Evolutionary conservation across 2,113 vertebrate species (phyloP), one percentile per base, ranked within the genome.

Genomic region (Stigmatopora argus): DNA sequence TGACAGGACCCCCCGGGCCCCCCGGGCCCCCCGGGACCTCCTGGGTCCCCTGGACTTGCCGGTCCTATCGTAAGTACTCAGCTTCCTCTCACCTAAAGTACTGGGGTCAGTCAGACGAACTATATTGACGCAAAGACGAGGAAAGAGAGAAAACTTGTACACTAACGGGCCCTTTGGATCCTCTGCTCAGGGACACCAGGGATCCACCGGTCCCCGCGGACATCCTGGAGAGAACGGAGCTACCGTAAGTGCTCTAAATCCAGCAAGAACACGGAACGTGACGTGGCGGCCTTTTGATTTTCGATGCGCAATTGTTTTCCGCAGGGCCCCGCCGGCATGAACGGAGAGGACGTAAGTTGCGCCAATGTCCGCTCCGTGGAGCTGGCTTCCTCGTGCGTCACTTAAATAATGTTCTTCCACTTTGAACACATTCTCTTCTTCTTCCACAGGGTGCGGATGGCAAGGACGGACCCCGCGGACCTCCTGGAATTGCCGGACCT

Each of bases 401-500:
- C 45, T 62, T 6, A 23, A 15, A 46, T 44, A 9, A 38, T 23
- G 11, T 21, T 4, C 63, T 1, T 60, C 64, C 48, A 23, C 14
- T 79, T 47, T 72, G 70, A 61, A 19, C 44, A n/a, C n/a, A n/a
- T n/a, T n/a, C n/a, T n/a, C n/a, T n/a, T 21, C 4, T 69, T 26
- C 15, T 67, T 45, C 17, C n/a, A 47, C 72, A 99, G 97, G 96
- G 97, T 60, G 96, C 14, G 96, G 96, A 73, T n/a, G n/a, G n/a
- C n/a, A 96, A 98, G 82, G 31, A 92, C 48, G 96, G 96, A 77
- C 89, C 95, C 62, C 89, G 94, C 0, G 96, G 96, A 84, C 96
- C 96, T 81, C 95, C 95, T 89, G 96, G 96, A 90, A 98, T 98
- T n/a, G 95, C 96, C 79, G 96, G 96, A 90, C 95, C 96, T 79